A percentile compares a stretch with the other conserved stretches of the same genome.
These are phyloP conservation scores for Harpegnathos saltator DNA, from an alignment of 1,140 invertebrate species.

Conservation along the genomic window DNA sequence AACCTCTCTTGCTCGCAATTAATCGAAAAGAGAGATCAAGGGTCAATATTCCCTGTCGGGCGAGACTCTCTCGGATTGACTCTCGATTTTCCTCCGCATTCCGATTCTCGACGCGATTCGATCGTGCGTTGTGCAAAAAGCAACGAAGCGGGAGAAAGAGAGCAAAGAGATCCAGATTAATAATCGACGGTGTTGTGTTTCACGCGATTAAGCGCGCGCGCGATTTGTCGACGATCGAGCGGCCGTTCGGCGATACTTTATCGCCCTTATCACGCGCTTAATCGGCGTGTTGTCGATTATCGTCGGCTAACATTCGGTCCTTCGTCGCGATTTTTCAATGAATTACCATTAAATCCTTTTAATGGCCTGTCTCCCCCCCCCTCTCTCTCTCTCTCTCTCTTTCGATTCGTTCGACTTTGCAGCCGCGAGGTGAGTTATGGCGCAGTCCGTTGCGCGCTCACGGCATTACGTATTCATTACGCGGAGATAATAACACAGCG, in stretches of 20 bases:
- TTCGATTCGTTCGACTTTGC: conserved; percentile 17
- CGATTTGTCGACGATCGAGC: neutral
- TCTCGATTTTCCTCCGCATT: conserved; percentile 51
- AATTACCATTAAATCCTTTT: conserved; percentile 28
- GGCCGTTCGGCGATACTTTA: neutral
- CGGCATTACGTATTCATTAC: conserved; percentile 52
- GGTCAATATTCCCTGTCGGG: conserved; percentile 34
- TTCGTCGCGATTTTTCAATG: conserved; percentile 14
- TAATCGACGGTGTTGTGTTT: neutral
- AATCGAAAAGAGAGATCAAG: conserved; percentile 56
- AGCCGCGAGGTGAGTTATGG: conserved; percentile 18
- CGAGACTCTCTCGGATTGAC: conserved; percentile 32
- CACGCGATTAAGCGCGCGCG: neutral
- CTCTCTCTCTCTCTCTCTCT: no score
- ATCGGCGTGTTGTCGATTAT: neutral
- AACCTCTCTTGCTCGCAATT: conserved; percentile 49
- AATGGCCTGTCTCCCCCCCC: conserved; percentile 37
- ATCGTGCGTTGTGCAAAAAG: no score
- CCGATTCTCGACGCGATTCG: conserved; percentile 1
- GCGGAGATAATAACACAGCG: conserved; percentile 29
- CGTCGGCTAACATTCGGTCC: neutral
- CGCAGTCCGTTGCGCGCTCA: conserved; percentile 5
- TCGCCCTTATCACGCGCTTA: neutral
- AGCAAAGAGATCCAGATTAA: conserved; percentile 7
- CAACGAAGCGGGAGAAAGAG: no score